Conservation (phyloP, 2,888 invertebrate species). For the Eupelmus urozonus region DNA sequence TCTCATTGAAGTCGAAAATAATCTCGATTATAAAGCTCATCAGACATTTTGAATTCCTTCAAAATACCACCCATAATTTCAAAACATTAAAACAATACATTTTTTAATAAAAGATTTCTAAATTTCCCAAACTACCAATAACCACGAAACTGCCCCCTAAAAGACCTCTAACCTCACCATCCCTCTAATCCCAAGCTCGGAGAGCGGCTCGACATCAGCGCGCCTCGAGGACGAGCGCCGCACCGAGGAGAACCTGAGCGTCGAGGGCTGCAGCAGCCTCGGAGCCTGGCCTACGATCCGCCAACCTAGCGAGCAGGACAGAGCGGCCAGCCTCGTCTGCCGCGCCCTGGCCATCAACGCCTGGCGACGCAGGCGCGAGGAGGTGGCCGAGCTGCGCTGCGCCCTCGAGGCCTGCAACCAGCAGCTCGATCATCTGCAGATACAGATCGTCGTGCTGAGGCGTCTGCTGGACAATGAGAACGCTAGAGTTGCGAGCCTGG, state of each 20-base stretch:
- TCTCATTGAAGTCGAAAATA: not conserved
- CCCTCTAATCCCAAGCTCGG: constrained; percentile 30
- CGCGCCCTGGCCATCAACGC: constrained; percentile 79
- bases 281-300: not conserved
- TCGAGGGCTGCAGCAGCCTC: not conserved
- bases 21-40: no score
- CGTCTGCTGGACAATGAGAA: constrained; percentile 81
- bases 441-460: constrained; percentile 81
- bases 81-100: no score
- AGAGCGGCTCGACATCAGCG: constrained; percentile 27
- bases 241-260: constrained; percentile 1
- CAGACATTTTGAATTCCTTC: no score
- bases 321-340: constrained; percentile 63
- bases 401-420: constrained; percentile 79
- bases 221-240: constrained; percentile 16
- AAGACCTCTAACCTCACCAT: no score
- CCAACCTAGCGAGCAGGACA: not conserved
- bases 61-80: no score
- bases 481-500: constrained; percentile 78
- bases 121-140: no score
- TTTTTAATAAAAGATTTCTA: no score
- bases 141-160: no score
- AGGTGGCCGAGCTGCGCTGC: constrained; percentile 77
- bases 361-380: constrained; percentile 79
- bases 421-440: constrained; percentile 77